Evolutionary conservation across 2,797 vertebrate genomes (phyloP), one percentile per base, ranked within the genome.

Genomic region (Coilia nasus): DNA sequence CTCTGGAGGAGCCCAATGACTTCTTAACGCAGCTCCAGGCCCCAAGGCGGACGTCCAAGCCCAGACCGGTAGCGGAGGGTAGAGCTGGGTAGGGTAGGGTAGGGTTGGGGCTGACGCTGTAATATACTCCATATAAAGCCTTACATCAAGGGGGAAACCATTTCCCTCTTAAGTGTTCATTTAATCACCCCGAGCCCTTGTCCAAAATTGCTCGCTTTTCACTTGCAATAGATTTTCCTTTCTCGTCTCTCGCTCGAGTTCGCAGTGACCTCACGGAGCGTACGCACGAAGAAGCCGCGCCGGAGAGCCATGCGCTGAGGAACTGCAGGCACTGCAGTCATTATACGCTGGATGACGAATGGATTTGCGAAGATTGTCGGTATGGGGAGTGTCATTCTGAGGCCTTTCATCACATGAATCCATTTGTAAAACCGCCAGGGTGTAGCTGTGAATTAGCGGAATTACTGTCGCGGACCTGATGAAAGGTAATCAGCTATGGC

Each of bases 1-100:
- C 87, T 89, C 82, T 50, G 67, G 87, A 86, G 85, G 87, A 83
- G 86, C 88, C 85, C 80, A 91, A 90, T 83, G 91, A 89, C 87
- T 90, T 78, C 17, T 21, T 78, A 78, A 78, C 84, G 86, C 82
- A 83, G 87, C 88, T 88, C 86, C 86, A 85, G 88, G 83, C 31
- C 88, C 88, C 88, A 91, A 86, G 64, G 85, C 86, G 86, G 86
- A 83, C 67, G 6, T 78, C 71, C 71, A 78, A 78, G 35, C 17
- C 71, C 15, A 35, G 71, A 11, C 31, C 31, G 71, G 71, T 44
- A 78, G 35, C 9, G 71, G 15, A 44, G 35, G 15, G 31, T 7
- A 75, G 67, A 23, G 67, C 7, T 3, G 50, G 50, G 50, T 54
- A 54, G 50, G 1, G 50, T 1, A 54, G 50, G 71, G 28, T 41